Conservation (phyloP, 2,113 vertebrate species). For the Recurvirostra avosetta region DNA sequence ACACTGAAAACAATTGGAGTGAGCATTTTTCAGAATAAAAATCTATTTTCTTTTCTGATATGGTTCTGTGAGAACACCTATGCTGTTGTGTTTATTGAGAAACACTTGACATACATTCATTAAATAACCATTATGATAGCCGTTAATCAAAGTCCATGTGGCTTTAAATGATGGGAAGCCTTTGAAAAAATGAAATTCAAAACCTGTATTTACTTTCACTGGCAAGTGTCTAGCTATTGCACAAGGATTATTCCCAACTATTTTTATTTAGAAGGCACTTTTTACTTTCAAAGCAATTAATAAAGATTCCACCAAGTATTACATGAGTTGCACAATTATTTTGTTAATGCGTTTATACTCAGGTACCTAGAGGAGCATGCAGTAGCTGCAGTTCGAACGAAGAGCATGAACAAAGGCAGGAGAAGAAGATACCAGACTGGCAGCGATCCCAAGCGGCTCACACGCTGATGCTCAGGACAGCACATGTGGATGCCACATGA, state of each 20-base stretch:
- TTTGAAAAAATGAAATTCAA: background rate
- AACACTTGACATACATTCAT: background rate
- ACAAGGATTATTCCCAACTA: background rate
- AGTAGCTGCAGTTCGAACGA: background rate
- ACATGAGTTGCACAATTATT: background rate
- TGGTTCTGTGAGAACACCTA: background rate
- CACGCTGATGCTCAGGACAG: background rate
- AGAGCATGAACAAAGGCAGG: background rate
- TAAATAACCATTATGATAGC: background rate
- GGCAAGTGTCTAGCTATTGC: background rate
- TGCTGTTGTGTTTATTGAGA: background rate
- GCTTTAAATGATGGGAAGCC: background rate
- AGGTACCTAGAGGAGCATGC: rapidly evolving
- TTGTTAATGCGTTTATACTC: background rate
- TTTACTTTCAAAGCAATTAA: background rate
- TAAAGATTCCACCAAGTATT: background rate
- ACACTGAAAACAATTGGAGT: background rate
- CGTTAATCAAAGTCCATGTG: background rate
- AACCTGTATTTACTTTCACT: background rate
- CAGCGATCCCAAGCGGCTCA: background rate
- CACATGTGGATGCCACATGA: slow-evolving; percentile 57
- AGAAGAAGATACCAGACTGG: background rate
- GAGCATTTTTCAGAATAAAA: background rate
- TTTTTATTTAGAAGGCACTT: background rate
- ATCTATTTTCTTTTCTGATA: background rate